Conservation (phyloP, 1,140 invertebrate species). For the Drosophila nannoptera region DNA sequence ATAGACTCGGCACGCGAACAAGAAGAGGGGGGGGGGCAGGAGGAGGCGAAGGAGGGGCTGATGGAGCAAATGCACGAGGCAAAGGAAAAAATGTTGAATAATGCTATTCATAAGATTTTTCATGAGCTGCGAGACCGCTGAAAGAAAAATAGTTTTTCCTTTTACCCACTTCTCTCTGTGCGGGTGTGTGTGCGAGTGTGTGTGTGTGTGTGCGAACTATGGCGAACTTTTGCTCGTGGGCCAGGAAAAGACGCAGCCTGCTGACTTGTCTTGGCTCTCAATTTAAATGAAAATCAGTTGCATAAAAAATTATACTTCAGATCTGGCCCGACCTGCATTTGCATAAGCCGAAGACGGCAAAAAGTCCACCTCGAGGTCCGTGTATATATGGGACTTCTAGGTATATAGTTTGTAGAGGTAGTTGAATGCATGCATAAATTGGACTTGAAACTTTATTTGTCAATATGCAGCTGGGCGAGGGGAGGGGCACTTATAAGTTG, state of each 20-base stretch:
- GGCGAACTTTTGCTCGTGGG: conserved; percentile 44
- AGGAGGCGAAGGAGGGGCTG: not conserved
- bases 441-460: conserved; percentile 48
- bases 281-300: conserved; percentile 70
- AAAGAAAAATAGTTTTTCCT: conserved; percentile 49
- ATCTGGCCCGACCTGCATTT: conserved; percentile 46
- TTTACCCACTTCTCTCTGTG: conserved; percentile 19
- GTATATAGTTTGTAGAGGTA: conserved; percentile 3
- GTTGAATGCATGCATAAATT: conserved; percentile 49
- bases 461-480: conserved; percentile 30
- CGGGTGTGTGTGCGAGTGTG: not conserved
- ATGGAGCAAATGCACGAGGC: conserved; percentile 8
- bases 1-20: not conserved
- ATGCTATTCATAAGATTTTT: conserved; percentile 70
- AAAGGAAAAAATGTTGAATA: conserved; percentile 44
- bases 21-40: not conserved
- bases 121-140: conserved; percentile 29
- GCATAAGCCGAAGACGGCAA: conserved; percentile 41
- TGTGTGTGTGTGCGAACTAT: conserved; percentile 13
- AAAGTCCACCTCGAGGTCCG: not conserved
- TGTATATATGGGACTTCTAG: not conserved
- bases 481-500: conserved; percentile 25
- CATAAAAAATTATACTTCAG: conserved; percentile 50
- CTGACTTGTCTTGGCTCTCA: conserved; percentile 42
- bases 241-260: conserved; percentile 38